phyloP scores from a whole-genome alignment of 2,797 vertebrate genomes.

The Adelosebastes latens region DNA sequence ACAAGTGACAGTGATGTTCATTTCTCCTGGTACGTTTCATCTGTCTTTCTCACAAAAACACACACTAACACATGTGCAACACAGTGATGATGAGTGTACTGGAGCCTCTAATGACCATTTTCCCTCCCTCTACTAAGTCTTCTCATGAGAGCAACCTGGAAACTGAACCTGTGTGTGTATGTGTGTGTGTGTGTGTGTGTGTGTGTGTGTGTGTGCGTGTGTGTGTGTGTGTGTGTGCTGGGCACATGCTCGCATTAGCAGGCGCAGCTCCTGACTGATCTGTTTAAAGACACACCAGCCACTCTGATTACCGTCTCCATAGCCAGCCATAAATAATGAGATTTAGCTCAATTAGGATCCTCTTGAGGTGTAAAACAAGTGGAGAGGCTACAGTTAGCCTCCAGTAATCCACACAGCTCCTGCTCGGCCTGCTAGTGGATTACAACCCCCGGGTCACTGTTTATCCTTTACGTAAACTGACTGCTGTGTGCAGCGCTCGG shows the following conservation, averaged over 20 bases:
- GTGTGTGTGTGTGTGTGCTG: not conserved
- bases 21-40: slow-evolving; percentile 34
- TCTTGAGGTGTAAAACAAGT: slow-evolving; percentile 81
- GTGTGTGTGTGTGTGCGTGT: slow-evolving; percentile 3
- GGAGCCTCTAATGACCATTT: slow-evolving; percentile 62
- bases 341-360: slow-evolving; percentile 84
- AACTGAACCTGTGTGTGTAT: slow-evolving; percentile 25
- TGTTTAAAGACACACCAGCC: slow-evolving; percentile 78
- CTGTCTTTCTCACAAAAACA: not conserved
- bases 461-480: slow-evolving; percentile 83
- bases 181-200: slow-evolving; percentile 6
- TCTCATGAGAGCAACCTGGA: slow-evolving; percentile 59
- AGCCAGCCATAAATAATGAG: slow-evolving; percentile 83
- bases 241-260: slow-evolving; percentile 39
- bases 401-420: slow-evolving; percentile 81
- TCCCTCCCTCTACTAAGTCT: slow-evolving; percentile 54
- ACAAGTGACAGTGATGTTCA: slow-evolving; percentile 19
- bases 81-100: slow-evolving; percentile 41
- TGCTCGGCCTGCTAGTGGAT: slow-evolving; percentile 77
- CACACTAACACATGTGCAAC: not conserved
- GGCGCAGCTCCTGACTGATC: slow-evolving; percentile 66
- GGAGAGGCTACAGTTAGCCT: slow-evolving; percentile 74
- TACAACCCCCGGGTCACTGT: slow-evolving; percentile 78
- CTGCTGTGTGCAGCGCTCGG: slow-evolving; percentile 51
- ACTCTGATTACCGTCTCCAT: slow-evolving; percentile 77